Evolutionary conservation across 1,140 invertebrate genomes (phyloP), one percentile per base, ranked within the genome.

Genomic region (Drosophila micromelanica): DNA sequence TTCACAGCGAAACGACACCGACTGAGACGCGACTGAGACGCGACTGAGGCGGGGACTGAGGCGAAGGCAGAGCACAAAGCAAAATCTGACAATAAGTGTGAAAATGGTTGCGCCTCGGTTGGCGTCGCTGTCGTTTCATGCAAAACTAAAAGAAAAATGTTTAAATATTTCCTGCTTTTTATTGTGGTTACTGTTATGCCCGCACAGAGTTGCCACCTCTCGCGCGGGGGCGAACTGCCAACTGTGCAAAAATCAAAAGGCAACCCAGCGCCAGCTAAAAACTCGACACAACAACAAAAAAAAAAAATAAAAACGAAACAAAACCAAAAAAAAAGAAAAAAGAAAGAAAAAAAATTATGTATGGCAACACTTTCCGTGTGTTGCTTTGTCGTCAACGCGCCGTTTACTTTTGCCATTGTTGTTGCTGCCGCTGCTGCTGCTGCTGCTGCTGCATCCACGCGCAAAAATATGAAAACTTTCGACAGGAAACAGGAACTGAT

Each of bases 141-240:
- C 84, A 89, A 87, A 89, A 84, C 78, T 78, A 81, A 90, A 90
- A 91, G 90, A 91, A 91, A 91, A 91, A 91, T 91, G 90, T 90
- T 91, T 91, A 91, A 91, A 91, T 91, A 91, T 91, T 91, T 91
- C 90, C 90, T 86, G 90, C 74, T 82, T 90, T 91, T 91, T 91
- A 91, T 91, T 91, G 90, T 90, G 89, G 79, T 74, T 73, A 60
- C 76, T 63, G 48, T 52, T 48, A 48, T 38, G 59, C 48, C 48
- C 51, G 7, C 52, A 57, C 37, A 61, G 42, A 35, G 1, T 65
- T 45, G 54, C 40, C 8, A 23, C 43, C 8, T 27, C 5, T 27
- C 5, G 48, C 12, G 48, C 46, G 12, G 23, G 43, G 12, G n/a
- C 13, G 12, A 30, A 1, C 6, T n/a, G 42, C 17, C 37, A 55